Conservation (phyloP, 2,113 vertebrate species). For the Myiozetetes cayanensis region DNA sequence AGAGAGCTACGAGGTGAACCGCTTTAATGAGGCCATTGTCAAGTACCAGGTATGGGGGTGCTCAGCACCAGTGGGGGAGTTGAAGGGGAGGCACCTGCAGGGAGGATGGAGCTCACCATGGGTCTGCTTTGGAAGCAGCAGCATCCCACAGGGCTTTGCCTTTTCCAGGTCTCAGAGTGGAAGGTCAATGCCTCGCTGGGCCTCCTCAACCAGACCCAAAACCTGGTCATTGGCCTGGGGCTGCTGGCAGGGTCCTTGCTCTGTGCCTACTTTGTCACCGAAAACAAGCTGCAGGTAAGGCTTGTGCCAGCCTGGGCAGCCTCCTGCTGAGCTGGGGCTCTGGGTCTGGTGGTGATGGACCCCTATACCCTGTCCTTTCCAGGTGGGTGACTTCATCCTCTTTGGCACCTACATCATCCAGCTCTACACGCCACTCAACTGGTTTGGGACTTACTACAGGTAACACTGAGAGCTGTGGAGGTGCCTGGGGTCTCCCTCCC, state of each 20-base stretch:
- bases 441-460: slow-evolving; percentile 99
- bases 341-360: not conserved
- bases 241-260: slow-evolving; percentile 91
- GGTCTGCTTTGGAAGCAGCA: not conserved
- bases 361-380: not conserved
- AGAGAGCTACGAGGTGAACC: slow-evolving; percentile 85
- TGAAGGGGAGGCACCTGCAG: not conserved
- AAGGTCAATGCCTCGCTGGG: slow-evolving; percentile 89
- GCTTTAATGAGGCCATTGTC: slow-evolving; percentile 86
- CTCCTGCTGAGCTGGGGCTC: not conserved
- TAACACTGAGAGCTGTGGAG: slow-evolving; percentile 26
- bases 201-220: slow-evolving; percentile 95
- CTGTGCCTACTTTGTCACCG: slow-evolving; percentile 90
- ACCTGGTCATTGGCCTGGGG: slow-evolving; percentile 86
- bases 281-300: slow-evolving; percentile 86
- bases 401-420: slow-evolving; percentile 97
- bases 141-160: not conserved
- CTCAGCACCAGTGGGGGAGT: not conserved
- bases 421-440: slow-evolving; percentile 93
- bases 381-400: slow-evolving; percentile 96
- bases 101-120: not conserved
- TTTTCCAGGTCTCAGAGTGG: slow-evolving; percentile 85
- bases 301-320: not conserved
- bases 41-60: slow-evolving; percentile 85
- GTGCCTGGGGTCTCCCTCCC: not conserved